Base-by-base conservation (phyloP, 1,140 invertebrate genomes). In the Harlomillsia oculata region DNA sequence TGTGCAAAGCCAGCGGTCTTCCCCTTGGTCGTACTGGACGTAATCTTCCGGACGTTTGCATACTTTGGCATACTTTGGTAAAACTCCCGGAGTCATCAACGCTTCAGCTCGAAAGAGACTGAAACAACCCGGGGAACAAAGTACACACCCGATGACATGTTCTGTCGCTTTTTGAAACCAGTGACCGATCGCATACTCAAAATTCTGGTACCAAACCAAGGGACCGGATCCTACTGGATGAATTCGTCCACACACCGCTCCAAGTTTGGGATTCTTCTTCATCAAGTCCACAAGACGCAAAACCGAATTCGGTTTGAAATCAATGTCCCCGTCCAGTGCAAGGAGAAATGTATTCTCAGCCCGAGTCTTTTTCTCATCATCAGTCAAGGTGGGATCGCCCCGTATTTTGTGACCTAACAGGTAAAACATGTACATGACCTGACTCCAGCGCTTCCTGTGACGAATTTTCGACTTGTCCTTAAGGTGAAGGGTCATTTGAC, bases 91-190 rank as follows among this genome's bases (percentile, higher is more conserved):
- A 65, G 80, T 77, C 76, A 81, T 78, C 18, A 82, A 65, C 20
- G 77, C 77, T 55, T 73, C 75, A 1, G 74, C 77, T 45, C 79
- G 63, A 59, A 73, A 80, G 32, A 80, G 66, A 1, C 74, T 78
- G 66, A 81, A 81, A 57, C 79, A 80, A 1, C 78, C 78, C n/a
- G 79, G 79, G 63, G 74, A 76, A 67, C 80, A 81, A 3, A 81
- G 72, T 1, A 81, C 80, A 67, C 80, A 82, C 32, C 80, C 80
- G 65, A 82, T 77, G 71, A 81, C 75, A 63, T 81, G 80, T 60
- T 81, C 80, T 9, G 80, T 80, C 5, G 80, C 77, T 67, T 81
- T 81, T 68, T 81, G 80, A 13, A 81, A 69, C 80, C 80, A 82
- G 74, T 81, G 80, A 39, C 78, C 77, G 53, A 46, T 46, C 8